A percentile compares a stretch with the other conserved stretches of the same genome.
Evolutionary conservation across 2,797 vertebrate species (phyloP).

Genomic region (Spinus pinus): DNA sequence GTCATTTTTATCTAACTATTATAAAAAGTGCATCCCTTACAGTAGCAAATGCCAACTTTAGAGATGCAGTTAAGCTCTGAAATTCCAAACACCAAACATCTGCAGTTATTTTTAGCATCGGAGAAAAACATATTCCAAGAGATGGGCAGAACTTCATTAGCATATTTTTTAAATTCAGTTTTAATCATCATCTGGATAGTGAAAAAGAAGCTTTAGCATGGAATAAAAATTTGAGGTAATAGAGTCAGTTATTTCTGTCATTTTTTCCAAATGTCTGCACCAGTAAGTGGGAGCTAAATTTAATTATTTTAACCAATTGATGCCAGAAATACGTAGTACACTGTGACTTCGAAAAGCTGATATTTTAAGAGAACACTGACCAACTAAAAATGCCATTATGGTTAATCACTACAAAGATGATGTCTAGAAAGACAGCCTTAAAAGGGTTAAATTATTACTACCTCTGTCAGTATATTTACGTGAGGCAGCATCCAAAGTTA

Average conservation of each 20-base stretch:
- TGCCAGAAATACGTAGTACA: neutral
- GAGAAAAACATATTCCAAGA: neutral
- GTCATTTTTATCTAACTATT: neutral
- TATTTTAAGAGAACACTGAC: neutral
- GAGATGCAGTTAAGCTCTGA: neutral
- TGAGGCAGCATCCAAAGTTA: neutral
- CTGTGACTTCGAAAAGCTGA: neutral
- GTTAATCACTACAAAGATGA: neutral
- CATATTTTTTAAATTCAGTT: neutral
- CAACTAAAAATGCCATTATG: neutral
- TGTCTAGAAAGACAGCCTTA: neutral
- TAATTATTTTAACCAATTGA: neutral
- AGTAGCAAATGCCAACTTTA: neutral
- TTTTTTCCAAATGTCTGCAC: neutral
- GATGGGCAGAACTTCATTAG: neutral
- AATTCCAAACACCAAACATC: neutral
- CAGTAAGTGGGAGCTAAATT: neutral
- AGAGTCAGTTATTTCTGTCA: neutral
- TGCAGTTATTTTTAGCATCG: slow-evolving; percentile 3
- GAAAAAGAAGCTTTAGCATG: neutral
- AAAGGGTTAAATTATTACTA: neutral
- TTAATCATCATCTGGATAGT: neutral
- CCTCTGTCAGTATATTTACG: neutral
- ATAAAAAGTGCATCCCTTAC: neutral
- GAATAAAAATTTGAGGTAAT: slow-evolving; percentile 6